Base-by-base conservation (phyloP, 1,140 invertebrate species). In the Drosophila athabasca region DNA sequence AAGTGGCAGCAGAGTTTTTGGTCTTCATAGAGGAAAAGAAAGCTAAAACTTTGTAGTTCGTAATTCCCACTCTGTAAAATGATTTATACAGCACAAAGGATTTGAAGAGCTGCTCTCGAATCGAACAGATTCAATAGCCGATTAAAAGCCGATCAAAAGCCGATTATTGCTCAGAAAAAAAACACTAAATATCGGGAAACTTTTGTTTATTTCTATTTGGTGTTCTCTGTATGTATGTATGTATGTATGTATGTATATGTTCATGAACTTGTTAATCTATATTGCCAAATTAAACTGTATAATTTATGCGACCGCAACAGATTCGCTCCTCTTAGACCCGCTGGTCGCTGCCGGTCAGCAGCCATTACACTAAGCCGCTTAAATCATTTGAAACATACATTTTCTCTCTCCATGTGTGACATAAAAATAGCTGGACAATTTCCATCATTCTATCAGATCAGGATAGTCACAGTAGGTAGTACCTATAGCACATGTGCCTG, bases 321-420 rank as follows among this genome's bases (percentile, higher is more conserved):
- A 29, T 44, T 51, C 66, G 39, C 66, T 82, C 53, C 59, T 65
- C 44, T 79, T 75, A 75, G 79, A 79, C 22, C 64, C 11, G 62
- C 52, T 75, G 70, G 53, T 79, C 70, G 43, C 64, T 8, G 62
- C 52, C 70, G 70, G 53, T 79, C 70, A 49, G 51, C 65, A 69
- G 67, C 67, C 71, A 84, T 85, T 84, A 84, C 72, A 65, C 74
- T 82, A 82, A 82, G 79, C 79, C 69, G 79, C 79, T 82, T 82
- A 73, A 84, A 83, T 79, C 74, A 84, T 78, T 58, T 72, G 62
- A 1, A 19, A 19, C 1, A 19, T 19, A n/a, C n/a, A n/a, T n/a
- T n/a, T n/a, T n/a, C n/a, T n/a, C 1, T 19, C 17, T 19, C 17
- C 17, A 19, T 19, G 17, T 19, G 71, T 53, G 65, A 76, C 68